Base-by-base conservation (phyloP, 2,888 invertebrate species). In the Clostera curtula region DNA sequence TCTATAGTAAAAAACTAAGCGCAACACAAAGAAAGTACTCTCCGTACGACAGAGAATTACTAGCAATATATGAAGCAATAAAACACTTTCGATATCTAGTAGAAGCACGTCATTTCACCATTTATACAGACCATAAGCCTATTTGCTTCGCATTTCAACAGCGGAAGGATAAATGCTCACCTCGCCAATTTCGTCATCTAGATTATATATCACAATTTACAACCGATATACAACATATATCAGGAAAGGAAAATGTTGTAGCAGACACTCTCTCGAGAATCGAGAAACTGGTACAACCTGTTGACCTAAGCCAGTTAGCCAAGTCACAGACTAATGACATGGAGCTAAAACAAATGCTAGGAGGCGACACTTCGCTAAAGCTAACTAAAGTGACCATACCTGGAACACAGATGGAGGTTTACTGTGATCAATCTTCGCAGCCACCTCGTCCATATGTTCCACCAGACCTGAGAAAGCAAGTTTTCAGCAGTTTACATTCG, bases 141-240 rank as follows among this genome's bases (percentile, higher is more conserved):
- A n/a, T 31, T 1, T 12, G 12, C 3, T 23, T 23, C n/a, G 31
- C 26, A 2, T 31, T 27, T 10, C 22, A 19, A 11, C 6, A 23
- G 2, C 6, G 26, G 9, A 31, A 31, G 12, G 9, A 6, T 6
- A 32, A 32, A 9, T 28, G 32, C 12, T 27, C 28, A 4, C 34
- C 31, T 1, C 7, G 34, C 0, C 37, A 49, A 23, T 39, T 24
- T 7, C 15, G 42, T 3, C 29, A 46, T 16, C 27, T 47, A 0
- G 40, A 57, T 18, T 60, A 44, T 9, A 63, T 70, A 5, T 26
- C 49, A 0, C 60, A 70, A 28, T 72, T 70, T 35, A 52, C 62
- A 0, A 65, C 59, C 0, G 54, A 69, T 14, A 59, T 70, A 1
- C 31, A 40, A 3, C 49, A 68, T 32, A 47, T 70, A 1, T 24